Evolutionary conservation across 2,797 vertebrate genomes (phyloP).

Genomic region (Lacerta bilineata): DNA sequence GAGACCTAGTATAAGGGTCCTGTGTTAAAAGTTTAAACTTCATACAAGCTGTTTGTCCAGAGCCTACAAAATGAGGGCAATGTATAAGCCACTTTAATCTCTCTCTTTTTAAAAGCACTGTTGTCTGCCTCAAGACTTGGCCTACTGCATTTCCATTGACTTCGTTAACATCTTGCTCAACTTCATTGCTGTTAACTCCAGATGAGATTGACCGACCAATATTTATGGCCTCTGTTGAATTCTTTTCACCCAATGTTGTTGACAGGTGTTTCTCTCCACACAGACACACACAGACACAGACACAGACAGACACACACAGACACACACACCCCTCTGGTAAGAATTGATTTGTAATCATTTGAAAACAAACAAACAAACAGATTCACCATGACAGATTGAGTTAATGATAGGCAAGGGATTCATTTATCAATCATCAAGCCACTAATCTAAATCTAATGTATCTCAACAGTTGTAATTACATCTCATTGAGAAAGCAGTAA

Average conservation of each 20-base stretch:
- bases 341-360: conserved; percentile 16
- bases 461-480: conserved; percentile 44
- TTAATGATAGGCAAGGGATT: conserved; percentile 8
- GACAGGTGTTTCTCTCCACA: not conserved
- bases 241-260: not conserved
- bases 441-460: conserved; percentile 51
- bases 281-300: too few species aligned
- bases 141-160: not conserved
- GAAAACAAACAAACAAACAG: conserved; percentile 26
- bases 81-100: not conserved
- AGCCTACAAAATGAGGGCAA: not conserved
- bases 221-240: not conserved
- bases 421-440: conserved; percentile 38
- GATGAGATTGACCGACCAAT: conserved; percentile 22
- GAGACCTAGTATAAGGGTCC: not conserved
- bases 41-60: not conserved
- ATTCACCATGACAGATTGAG: not conserved
- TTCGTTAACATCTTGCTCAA: not conserved
- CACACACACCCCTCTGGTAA: not conserved
- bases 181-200: conserved; percentile 26
- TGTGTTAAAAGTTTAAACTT: not conserved
- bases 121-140: not conserved
- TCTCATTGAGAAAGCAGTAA: conserved; percentile 29
- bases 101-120: not conserved
- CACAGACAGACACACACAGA: too few species aligned